Percentiles rank a stretch among this genome's conserved stretches.
phyloP scores from a whole-genome alignment of 2,888 invertebrate genomes.

The Neoascia interrupta region DNA sequence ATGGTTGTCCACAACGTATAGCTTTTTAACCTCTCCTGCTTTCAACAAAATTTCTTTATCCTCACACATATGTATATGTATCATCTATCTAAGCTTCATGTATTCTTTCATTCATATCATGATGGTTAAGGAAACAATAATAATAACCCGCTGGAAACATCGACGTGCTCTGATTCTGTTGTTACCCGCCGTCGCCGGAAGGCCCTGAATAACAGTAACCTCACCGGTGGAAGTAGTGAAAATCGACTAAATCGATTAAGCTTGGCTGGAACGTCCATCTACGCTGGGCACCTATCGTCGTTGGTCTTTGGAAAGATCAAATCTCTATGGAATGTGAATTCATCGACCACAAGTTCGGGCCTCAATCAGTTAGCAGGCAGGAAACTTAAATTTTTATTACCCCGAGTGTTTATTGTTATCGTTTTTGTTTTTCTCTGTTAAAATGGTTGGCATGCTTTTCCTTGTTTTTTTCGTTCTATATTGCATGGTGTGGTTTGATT shows the following conservation, averaged over 20 bases:
- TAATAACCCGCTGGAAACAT: conserved; percentile 78
- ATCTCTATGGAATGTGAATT: conserved; percentile 91
- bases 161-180: conserved; percentile 79
- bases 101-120: conserved; percentile 60
- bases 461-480: conserved; percentile 9
- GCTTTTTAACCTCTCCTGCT: too few relatives aligned
- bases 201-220: conserved; percentile 75
- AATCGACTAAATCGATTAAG: conserved; percentile 78
- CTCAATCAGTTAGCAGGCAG: conserved; percentile 91
- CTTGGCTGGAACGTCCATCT: conserved; percentile 78
- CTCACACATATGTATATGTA: too few relatives aligned
- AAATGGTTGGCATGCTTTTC: too few relatives aligned
- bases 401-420: conserved; percentile 38
- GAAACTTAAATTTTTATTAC: too few relatives aligned
- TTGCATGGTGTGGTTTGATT: conserved; percentile 13
- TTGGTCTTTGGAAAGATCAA: conserved; percentile 92
- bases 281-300: conserved; percentile 78
- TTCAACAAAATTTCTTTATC: too few relatives aligned
- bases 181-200: conserved; percentile 78
- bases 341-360: conserved; percentile 86
- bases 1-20: too few relatives aligned
- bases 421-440: neutral
- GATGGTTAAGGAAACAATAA: conserved; percentile 73
- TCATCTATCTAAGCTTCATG: too few relatives aligned
- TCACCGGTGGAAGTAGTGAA: conserved; percentile 75